Evolutionary conservation across 1,140 invertebrate species (phyloP).

Genomic region (Steinernema feltiae): DNA sequence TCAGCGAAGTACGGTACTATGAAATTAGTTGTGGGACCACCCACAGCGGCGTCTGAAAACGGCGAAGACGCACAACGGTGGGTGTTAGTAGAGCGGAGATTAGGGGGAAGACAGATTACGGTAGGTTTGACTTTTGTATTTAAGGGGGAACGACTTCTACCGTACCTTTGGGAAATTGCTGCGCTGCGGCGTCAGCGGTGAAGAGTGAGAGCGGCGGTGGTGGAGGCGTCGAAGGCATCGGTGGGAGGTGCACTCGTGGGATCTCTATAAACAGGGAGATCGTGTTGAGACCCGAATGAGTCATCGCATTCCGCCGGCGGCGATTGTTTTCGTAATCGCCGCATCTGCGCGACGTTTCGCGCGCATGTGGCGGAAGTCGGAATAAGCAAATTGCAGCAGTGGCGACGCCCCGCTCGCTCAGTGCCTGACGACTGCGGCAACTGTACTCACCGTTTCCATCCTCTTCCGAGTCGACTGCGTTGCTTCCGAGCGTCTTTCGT

Average conservation of each 20-base stretch:
- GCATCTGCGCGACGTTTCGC: background rate
- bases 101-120: background rate
- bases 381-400: background rate
- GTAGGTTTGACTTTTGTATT: background rate
- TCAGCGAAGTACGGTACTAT: background rate
- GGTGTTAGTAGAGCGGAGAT: background rate
- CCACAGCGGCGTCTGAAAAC: background rate
- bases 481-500: background rate
- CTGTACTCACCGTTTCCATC: background rate
- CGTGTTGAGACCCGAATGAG: background rate
- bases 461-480: background rate
- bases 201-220: conserved; percentile 19
- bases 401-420: background rate
- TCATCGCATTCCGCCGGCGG: background rate
- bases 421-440: background rate
- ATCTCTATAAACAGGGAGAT: background rate
- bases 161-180: background rate
- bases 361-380: background rate
- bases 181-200: background rate
- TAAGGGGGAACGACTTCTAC: background rate
- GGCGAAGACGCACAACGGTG: background rate
- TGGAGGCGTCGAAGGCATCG: conserved; percentile 27
- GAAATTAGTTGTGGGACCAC: background rate
- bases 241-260: conserved; percentile 10
- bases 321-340: background rate